phyloP scores from a whole-genome alignment of 2,888 invertebrate genomes.

The Caenorhabditis imperialis region DNA sequence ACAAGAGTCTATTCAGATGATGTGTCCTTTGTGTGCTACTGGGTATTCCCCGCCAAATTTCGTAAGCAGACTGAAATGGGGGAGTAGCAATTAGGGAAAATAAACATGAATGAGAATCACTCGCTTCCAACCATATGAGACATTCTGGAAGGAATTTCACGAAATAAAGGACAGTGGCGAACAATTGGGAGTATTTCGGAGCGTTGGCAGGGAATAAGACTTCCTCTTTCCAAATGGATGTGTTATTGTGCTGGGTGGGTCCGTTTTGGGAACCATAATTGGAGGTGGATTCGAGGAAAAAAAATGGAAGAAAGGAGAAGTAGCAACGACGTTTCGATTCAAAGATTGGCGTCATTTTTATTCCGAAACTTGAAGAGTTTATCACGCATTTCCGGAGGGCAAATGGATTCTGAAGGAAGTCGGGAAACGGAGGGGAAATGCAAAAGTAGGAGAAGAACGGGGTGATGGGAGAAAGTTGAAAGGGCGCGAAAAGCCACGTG shows the following conservation, averaged over 20 bases:
- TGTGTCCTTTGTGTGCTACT: too few relatives aligned
- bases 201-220: constrained; percentile 1
- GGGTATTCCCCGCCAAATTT: too few relatives aligned
- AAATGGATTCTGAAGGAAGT: constrained; percentile 27
- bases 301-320: constrained; percentile 4
- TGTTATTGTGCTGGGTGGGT: constrained; percentile 7
- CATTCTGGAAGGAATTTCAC: constrained; percentile 18
- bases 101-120: constrained; percentile 35
- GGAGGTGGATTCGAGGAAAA: not conserved
- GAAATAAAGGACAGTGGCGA: constrained; percentile 30
- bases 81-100: constrained; percentile 28
- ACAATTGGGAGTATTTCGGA: constrained; percentile 9
- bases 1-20: too few relatives aligned
- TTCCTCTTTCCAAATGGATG: not conserved
- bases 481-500: constrained; percentile 51
- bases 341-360: constrained; percentile 28
- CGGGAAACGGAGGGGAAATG: constrained; percentile 12
- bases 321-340: not conserved
- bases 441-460: constrained; percentile 17
- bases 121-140: constrained; percentile 28
- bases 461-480: constrained; percentile 1
- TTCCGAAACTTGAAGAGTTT: not conserved
- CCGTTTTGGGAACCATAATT: not conserved
- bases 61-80: constrained; percentile 1
- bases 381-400: constrained; percentile 30